Evolutionary conservation across 2,113 vertebrate species (phyloP), one percentile per base, ranked within the genome.

Genomic region (Albula goreensis): DNA sequence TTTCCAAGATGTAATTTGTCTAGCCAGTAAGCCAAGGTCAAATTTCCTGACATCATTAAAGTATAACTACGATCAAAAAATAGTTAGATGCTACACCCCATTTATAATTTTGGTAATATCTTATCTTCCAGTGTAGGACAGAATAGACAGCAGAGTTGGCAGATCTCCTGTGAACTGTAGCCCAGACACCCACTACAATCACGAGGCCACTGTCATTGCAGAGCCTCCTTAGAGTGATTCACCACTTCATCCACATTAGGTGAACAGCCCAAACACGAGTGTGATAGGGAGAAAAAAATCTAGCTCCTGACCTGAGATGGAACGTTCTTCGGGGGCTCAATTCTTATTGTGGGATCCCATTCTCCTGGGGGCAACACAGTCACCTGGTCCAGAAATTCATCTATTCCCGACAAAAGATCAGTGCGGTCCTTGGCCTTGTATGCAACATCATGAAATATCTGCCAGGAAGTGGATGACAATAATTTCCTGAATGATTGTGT

Each of bases 361-460:
- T 99, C 98, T 87, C 98, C 98, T 70, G 97, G 97, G 90, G 97
- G 97, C 53, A 99, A 92, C 85, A 99, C 98, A 86, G 97, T 99
- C 84, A 99, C 98, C 94, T 99, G 98, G 92, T 99, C 97, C 89
- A 99, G 96, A 94, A 99, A 99, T 89, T 99, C 98, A 91, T 99
- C 98, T 87, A 99, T 97, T 91, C 98, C 98, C 85, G 98, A 97
- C 83, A 99, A 94, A 19, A 99, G 96, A 93, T 99, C 97, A 41
- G 96, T 97, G 91, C 97, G 91, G 91, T 99, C 97, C 94, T 98
- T 99, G 90, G 98, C 98, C 95, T 98, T 99, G 93, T 99, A 99
- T 53, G 98, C 98, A 91, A 99, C 98, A 88, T 99, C 98, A 60
- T 98, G 97, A 93, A 99, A 99, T 92, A 99, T 96, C 98, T 99